phyloP scores from a whole-genome alignment of 92 coral and sea anemone species.

The Parazoanthus atlanticus region DNA sequence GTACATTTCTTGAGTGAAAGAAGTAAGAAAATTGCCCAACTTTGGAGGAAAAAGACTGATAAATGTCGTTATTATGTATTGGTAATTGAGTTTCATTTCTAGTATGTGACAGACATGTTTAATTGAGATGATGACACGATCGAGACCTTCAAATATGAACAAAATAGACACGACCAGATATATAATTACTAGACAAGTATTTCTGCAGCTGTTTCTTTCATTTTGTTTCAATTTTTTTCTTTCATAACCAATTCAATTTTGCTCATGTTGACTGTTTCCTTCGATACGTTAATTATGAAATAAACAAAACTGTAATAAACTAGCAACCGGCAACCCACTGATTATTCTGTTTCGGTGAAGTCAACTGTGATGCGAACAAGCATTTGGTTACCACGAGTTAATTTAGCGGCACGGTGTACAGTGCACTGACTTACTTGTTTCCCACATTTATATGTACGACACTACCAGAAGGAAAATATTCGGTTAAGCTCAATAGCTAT shows the following conservation, averaged over 20 bases:
- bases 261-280: slow-evolving; percentile 1
- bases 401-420: not conserved
- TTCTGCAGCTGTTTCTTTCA: not conserved
- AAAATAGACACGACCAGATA: not conserved
- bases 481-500: not conserved
- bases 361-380: not conserved
- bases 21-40: not conserved
- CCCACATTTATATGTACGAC: not conserved
- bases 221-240: not conserved
- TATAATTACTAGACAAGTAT: not conserved
- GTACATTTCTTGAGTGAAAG: not conserved
- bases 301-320: not conserved
- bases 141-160: not conserved
- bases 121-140: not conserved
- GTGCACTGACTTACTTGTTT: not conserved
- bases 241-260: not conserved
- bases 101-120: not conserved
- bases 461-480: not conserved
- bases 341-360: not conserved
- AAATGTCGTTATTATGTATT: not conserved
- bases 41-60: not conserved
- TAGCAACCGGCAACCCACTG: not conserved
- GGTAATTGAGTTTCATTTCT: not conserved
- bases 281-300: not conserved
- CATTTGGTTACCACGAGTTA: not conserved